Conservation (phyloP, 2,113 vertebrate species). For the Mystacornis crossleyi region DNA sequence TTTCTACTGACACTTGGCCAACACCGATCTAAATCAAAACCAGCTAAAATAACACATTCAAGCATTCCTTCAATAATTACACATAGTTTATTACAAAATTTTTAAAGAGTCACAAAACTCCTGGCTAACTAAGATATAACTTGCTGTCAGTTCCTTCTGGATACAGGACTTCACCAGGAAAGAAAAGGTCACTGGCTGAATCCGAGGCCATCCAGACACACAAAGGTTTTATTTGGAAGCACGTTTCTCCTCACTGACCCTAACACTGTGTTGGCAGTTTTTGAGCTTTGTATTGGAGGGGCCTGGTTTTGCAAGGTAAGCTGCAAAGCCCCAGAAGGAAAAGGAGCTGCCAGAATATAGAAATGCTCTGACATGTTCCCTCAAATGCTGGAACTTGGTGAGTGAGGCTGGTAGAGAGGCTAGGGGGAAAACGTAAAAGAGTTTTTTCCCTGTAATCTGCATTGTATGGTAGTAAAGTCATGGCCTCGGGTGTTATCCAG, state of each 20-base stretch:
- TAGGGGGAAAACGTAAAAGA: neutral
- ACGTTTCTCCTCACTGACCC: neutral
- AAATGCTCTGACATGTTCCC: neutral
- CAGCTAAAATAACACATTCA: neutral
- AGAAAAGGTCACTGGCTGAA: neutral
- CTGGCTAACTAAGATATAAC: neutral
- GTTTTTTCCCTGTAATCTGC: neutral
- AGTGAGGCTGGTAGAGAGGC: neutral
- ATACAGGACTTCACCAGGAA: neutral
- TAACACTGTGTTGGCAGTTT: neutral
- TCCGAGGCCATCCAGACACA: neutral
- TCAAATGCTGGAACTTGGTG: neutral
- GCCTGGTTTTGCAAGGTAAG: neutral
- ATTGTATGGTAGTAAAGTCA: neutral
- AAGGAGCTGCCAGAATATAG: neutral
- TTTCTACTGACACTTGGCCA: neutral
- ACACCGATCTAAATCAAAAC: neutral
- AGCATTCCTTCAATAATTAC: neutral
- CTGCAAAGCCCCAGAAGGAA: neutral
- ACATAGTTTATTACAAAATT: neutral
- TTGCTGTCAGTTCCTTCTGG: neutral
- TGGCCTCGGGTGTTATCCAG: neutral
- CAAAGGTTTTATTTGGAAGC: neutral
- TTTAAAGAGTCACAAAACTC: neutral
- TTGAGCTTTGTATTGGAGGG: neutral